These are phyloP conservation scores for Eulemur rubriventer DNA, from an alignment of 2,797 vertebrate species.

Conservation along the genomic window DNA sequence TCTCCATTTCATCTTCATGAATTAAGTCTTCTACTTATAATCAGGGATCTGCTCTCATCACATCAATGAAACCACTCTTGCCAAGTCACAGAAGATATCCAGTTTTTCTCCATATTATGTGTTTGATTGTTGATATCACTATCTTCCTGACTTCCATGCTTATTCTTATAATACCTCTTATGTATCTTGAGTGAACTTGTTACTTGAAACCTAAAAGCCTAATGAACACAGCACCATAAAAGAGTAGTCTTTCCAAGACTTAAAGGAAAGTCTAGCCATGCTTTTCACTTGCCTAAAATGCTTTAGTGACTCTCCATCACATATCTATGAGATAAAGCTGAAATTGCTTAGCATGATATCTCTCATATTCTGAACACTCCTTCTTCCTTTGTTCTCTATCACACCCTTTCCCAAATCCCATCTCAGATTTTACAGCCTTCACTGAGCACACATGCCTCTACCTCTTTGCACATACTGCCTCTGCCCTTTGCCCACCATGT, in stretches of 20 bases:
- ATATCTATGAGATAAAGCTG: not conserved
- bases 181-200: not conserved
- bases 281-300: not conserved
- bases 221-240: not conserved
- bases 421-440: not conserved
- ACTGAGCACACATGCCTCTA: not conserved
- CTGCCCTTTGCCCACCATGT: accelerated
- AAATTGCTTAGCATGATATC: not conserved
- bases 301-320: not conserved
- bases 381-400: not conserved
- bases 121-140: not conserved
- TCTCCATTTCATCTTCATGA: not conserved
- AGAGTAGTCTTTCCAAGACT: not conserved
- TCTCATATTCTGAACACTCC: not conserved
- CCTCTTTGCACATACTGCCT: not conserved
- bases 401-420: not conserved
- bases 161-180: not conserved
- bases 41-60: not conserved
- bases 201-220: not conserved
- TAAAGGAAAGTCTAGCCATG: not conserved
- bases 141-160: not conserved
- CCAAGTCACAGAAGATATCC: not conserved
- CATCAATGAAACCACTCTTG: not conserved
- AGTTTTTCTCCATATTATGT: not conserved
- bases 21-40: not conserved